Conservation (phyloP, 2,113 vertebrate genomes). For the Cheirogaleus medius region DNA sequence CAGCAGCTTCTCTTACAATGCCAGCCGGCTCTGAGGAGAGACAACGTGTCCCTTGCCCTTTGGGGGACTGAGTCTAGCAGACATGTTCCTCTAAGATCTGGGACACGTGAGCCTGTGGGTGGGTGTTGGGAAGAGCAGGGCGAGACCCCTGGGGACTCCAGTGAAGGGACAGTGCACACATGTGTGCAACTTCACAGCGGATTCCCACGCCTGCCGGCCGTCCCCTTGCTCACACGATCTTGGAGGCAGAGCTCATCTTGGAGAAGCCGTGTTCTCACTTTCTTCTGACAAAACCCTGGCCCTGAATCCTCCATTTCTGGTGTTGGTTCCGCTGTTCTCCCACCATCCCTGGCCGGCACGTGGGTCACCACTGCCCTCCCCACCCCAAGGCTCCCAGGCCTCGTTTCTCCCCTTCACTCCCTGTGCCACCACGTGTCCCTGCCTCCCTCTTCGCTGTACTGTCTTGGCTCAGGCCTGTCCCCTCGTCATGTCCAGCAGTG, state of each 20-base stretch:
- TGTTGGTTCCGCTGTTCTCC: no score
- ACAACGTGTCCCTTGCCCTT: background rate
- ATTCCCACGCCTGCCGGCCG: rapidly evolving
- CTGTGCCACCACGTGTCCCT: rapidly evolving
- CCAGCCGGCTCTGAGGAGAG: background rate
- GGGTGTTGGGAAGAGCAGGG: background rate
- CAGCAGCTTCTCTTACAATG: background rate
- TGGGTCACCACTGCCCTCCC: rapidly evolving
- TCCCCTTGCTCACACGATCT: rapidly evolving
- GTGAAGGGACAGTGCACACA: no score
- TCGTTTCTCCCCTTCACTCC: background rate
- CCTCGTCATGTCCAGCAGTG: rapidly evolving
- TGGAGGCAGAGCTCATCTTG: no score
- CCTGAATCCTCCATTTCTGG: background rate
- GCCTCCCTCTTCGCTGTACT: background rate
- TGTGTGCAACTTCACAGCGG: background rate
- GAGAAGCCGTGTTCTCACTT: background rate
- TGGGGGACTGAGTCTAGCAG: no score
- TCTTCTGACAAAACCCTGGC: background rate
- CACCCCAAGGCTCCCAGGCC: background rate
- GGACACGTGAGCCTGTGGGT: background rate
- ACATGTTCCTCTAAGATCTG: rapidly evolving
- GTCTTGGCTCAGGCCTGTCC: background rate
- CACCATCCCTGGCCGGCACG: rapidly evolving
- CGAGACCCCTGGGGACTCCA: background rate